Percentiles rank a stretch among this genome's conserved stretches.
Evolutionary conservation across 2,888 invertebrate species (phyloP).

Genomic region (Macrostomum cliftonense): DNA sequence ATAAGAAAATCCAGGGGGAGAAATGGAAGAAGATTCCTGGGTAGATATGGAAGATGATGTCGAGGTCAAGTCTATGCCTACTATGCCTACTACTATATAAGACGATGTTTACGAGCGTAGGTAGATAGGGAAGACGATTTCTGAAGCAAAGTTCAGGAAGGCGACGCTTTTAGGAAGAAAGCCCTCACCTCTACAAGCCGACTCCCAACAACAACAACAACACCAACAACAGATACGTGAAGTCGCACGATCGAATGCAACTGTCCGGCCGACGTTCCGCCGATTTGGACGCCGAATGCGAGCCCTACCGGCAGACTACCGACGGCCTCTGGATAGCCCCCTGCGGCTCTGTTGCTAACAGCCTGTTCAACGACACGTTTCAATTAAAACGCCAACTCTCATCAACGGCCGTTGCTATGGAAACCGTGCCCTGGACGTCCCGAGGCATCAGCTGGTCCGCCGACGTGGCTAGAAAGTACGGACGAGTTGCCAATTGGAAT

Average conservation of each 20-base stretch:
- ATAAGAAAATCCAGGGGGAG: no score
- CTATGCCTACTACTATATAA: no score
- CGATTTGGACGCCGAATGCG: constrained; percentile 54
- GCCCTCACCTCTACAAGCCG: no score
- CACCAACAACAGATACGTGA: constrained; percentile 86
- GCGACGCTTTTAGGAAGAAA: no score
- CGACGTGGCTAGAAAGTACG: constrained; percentile 74
- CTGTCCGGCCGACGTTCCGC: constrained; percentile 53
- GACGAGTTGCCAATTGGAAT: not conserved
- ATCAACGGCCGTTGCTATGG: no score
- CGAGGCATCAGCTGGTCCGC: constrained; percentile 87
- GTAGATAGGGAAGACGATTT: no score
- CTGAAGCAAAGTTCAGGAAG: no score
- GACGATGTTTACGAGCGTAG: no score
- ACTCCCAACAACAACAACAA: no score
- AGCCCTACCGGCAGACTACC: constrained; percentile 44
- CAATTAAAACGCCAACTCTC: not conserved
- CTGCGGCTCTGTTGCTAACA: constrained; percentile 96
- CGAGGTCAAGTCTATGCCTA: no score
- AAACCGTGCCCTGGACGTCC: constrained; percentile 1
- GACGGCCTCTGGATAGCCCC: constrained; percentile 46
- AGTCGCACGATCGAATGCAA: constrained; percentile 76
- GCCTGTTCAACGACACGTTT: constrained; percentile 60
- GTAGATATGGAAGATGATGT: no score
- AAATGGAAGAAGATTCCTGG: no score